Base-by-base conservation (phyloP, 2,113 vertebrate species). In the Azemiops feae region DNA sequence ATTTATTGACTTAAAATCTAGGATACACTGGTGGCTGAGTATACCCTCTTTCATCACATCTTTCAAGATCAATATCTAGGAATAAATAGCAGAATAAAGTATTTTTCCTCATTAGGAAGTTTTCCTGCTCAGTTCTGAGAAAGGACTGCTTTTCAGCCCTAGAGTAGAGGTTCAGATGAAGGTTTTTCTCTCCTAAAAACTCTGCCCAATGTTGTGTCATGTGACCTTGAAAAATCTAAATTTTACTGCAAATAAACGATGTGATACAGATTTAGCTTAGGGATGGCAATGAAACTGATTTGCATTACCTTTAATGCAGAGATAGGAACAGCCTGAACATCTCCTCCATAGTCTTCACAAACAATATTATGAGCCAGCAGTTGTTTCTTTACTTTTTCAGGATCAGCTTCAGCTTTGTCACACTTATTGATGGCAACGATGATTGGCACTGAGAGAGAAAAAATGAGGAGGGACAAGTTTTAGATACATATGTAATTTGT, bases 381-480 rank as follows among this genome's bases (percentile, higher is more conserved):
- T 90, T 99, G 98, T 96, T 97, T 98, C 93, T 99, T 99, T 7
- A 99, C 98, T 39, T 96, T 95, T 89, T 98, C 98, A 25, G 99
- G 98, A 94, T 99, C 98, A 14, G 99, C 98, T 89, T 98, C 98
- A 90, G 96, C 96, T 94, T 98, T 99, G 95, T 99, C 99, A 89
- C 99, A 99, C 96, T 99, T 99, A 95, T 99, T 99, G 95, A 99
- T 98, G 52, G 98, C 99, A 18, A 99, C 97, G 16, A 99, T 98
- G 60, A 99, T 94, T 3, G 99, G 99, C 92, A 99, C 99, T 99
- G 95, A 86, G 90, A 69, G 55, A 92, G 22, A 64, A 34, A 85
- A 60, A n/a, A 12, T 1, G 12, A 16, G 27, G n/a, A 90, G 23
- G 12, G 45, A 4, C 57, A 92, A 30, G 23, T 45, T 43, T 30